Evolutionary conservation across 1,140 invertebrate genomes (phyloP).

Genomic region (Popillia japonica): DNA sequence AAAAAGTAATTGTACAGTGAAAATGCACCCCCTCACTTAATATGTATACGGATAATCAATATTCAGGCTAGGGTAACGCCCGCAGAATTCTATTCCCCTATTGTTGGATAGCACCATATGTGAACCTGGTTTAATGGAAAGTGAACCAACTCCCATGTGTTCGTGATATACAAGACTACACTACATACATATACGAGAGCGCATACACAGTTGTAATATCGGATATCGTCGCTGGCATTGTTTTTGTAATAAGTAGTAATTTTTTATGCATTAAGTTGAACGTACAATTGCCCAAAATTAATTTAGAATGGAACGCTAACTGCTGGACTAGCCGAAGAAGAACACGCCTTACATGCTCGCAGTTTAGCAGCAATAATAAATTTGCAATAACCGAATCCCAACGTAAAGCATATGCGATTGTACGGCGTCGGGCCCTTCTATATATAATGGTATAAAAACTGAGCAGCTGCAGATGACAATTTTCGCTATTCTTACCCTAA

Average conservation of each 20-base stretch:
- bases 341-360: no score
- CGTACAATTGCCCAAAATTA: no score
- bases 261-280: no score
- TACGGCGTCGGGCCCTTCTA: background rate
- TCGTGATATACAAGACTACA: constrained; percentile 7
- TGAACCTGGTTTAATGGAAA: constrained; percentile 34
- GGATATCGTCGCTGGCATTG: no score
- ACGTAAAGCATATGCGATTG: background rate
- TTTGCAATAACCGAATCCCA: no score
- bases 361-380: no score
- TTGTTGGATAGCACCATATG: constrained; percentile 27
- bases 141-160: constrained; percentile 28
- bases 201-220: no score
- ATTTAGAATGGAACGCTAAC: no score
- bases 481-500: constrained; percentile 36
- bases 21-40: constrained; percentile 33
- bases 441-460: constrained; percentile 5
- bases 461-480: constrained; percentile 26
- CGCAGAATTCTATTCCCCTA: constrained; percentile 28
- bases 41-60: constrained; percentile 27
- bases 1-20: constrained; percentile 26
- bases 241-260: no score
- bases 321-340: no score
- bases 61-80: constrained; percentile 22
- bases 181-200: background rate